phyloP scores from a whole-genome alignment of 2,113 vertebrate species.

The Pterocles burchelli region DNA sequence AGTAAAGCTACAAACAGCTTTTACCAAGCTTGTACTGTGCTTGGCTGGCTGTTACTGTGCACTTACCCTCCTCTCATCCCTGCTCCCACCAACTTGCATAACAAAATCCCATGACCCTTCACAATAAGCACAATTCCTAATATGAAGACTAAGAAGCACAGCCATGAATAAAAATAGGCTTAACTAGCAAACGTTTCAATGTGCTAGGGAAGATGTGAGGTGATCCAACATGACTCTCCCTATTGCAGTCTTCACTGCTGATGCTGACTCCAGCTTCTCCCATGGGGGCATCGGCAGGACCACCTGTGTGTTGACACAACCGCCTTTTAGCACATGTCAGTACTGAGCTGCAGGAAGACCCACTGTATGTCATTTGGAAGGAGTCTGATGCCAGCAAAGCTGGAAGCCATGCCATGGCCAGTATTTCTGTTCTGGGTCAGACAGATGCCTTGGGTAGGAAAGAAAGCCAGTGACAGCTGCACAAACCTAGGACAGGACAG shows the following conservation, averaged over 20 bases:
- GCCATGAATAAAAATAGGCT: neutral
- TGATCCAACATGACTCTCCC: neutral
- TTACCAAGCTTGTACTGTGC: neutral
- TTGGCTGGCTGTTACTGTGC: neutral
- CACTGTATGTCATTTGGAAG: fast-evolving
- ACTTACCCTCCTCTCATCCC: neutral
- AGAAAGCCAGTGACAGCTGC: neutral
- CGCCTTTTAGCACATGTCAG: neutral
- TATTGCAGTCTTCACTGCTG: neutral
- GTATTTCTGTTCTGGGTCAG: neutral
- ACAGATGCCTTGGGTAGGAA: neutral
- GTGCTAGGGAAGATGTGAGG: neutral
- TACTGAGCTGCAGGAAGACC: neutral
- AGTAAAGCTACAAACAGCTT: neutral
- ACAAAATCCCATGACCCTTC: neutral
- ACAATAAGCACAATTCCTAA: neutral
- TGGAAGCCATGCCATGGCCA: neutral
- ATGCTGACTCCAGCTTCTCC: neutral
- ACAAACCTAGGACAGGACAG: neutral
- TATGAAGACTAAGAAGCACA: neutral
- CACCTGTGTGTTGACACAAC: fast-evolving
- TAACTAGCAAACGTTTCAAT: neutral
- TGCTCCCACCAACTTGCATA: neutral
- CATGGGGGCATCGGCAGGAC: fast-evolving
- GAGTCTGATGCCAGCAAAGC: neutral